Base-by-base conservation (phyloP, 2,797 vertebrate species). In the Steatocranus sp. region DNA sequence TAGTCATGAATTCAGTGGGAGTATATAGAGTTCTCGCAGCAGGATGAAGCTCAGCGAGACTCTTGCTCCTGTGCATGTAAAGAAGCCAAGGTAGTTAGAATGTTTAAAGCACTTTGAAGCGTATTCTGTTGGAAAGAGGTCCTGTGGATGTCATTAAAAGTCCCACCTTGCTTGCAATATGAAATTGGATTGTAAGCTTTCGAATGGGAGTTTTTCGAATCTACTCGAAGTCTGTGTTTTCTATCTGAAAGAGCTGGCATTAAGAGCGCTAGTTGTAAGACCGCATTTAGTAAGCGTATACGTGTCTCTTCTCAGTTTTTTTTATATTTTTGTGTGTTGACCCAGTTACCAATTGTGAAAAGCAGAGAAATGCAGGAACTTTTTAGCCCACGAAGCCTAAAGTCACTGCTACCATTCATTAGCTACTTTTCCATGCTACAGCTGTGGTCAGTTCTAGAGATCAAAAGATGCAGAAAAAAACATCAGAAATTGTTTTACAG, bases 321-420 rank as follows among this genome's bases (percentile, higher is more conserved):
- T 66, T 9, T 1, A 27, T 30, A 48, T 81, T 41, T 73, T 41
- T 83, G 63, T 79, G 53, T 38, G 58, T 87, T 86, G 50, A 76
- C 63, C 63, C 81, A 53, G 87, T 87, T 90, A 56, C 68, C 25
- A 73, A n/a, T 73, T 73, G 43, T 49, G 25, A 73, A 49, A 32
- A 73, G 17, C 68, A 73, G 68, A 49, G 68, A 73, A 30, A 73
- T 1, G 2, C 68, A n/a, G 56, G 43, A 73, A 18, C 14, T n/a
- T 58, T 73, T 85, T 34, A 51, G 53, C 49, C 75, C 75, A 50
- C 14, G 8, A 79, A 76, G 36, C 63, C 56, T 34, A 18, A 15
- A 88, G 85, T 88, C 89, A 91, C 49, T 81, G 81, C 89, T 87
- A 78, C 86, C 87, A 51, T 76, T 89, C 88, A 78, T 88, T 83